Base-by-base conservation (phyloP, 2,888 invertebrate genomes). In the Nomada lathburiana region DNA sequence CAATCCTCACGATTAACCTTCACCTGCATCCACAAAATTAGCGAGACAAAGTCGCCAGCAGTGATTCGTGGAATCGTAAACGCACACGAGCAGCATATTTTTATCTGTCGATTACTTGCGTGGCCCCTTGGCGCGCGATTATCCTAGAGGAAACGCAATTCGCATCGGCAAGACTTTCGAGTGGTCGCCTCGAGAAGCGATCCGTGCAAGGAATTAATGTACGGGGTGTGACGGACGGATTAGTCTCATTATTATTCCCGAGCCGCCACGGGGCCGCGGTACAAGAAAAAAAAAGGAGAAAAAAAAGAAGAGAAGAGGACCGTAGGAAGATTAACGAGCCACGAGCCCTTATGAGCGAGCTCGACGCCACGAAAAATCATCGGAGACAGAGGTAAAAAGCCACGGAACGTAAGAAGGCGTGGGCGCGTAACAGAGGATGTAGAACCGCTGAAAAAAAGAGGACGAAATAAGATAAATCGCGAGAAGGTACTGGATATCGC, bases 401-500 rank as follows among this genome's bases (percentile, higher is more conserved):
- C 82, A 26, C 81, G 53, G 72, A 57, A 23, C 29, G 57, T 50
- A 57, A 44, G 67, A 65, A 73, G 60, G 62, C n/a, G 9, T 55
- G 36, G 16, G 60, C 11, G 50, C 16, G 55, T 53, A 62, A 64
- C 44, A 65, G 11, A 53, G 36, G 60, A 50, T 42, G 44, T 13
- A 26, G 53, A 64, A 70, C 55, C 65, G 26, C 26, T 59, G 63
- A 11, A n/a, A 50, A 29, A 57, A 53, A 36, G 60, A 63, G 26
- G 64, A 84, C 68, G 80, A 79, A 82, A 82, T 73, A 84, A 89
- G 84, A 86, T 76, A 80, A 83, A 86, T 86, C 76, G 84, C 87
- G 68, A 83, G 78, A 83, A 82, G 76, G 84, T 89, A 86, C 80
- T 90, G 89, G 89, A 91, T 92, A 91, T 92, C 90, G 92, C 93